Evolutionary conservation across 92 coral and sea anemone genomes (phyloP).

Genomic region (Actinostola sp.): DNA sequence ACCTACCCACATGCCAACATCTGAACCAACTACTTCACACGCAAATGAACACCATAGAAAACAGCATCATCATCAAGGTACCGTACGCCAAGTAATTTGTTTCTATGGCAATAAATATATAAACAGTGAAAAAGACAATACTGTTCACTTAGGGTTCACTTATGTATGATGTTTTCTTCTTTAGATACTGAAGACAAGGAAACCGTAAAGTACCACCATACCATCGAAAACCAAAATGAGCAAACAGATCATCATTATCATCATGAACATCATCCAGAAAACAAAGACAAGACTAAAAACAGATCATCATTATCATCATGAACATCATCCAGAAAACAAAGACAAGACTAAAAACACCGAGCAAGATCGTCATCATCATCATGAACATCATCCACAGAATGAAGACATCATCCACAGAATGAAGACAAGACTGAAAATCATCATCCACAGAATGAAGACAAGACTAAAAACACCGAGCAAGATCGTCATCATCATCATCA

Average conservation of each 20-base stretch:
- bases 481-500: conserved; percentile 21
- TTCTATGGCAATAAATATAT: too few species aligned
- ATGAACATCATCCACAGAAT: too few species aligned
- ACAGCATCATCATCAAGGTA: too few species aligned
- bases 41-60: too few species aligned
- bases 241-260: too few species aligned
- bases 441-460: not conserved
- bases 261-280: not conserved
- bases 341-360: not conserved
- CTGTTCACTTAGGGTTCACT: too few species aligned
- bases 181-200: not conserved
- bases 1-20: conserved; percentile 1
- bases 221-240: not conserved
- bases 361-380: conserved; percentile 31
- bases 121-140: too few species aligned
- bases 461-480: too few species aligned
- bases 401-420: conserved; percentile 15
- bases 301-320: too few species aligned
- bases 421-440: not conserved
- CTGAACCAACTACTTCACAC: not conserved
- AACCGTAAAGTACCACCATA: not conserved
- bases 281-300: not conserved
- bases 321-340: not conserved
- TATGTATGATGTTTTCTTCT: not conserved
- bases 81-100: too few species aligned